Evolutionary conservation across 37 sponge, comb jelly and placozoan species (phyloP).

Genomic region (Spongilla lacustris): DNA sequence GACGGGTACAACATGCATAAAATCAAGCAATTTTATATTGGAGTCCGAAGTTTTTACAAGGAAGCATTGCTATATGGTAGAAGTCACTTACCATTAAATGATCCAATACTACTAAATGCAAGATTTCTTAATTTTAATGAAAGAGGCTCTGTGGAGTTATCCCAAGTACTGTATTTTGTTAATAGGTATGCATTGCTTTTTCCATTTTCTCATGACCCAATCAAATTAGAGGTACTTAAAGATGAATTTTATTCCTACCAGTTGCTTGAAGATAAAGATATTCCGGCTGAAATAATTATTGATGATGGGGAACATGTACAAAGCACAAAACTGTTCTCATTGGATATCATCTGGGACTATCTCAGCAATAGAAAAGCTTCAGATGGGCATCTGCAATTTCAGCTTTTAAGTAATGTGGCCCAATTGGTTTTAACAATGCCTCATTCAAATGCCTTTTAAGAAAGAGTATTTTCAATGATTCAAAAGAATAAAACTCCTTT

Average conservation of each 20-base stretch:
- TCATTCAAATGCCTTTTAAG: constrained; percentile 59
- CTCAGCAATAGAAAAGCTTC: constrained; percentile 22
- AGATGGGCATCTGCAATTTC: constrained; percentile 37
- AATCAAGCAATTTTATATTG: constrained; percentile 20
- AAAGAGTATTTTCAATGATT: constrained; percentile 33
- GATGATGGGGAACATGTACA: constrained; percentile 17
- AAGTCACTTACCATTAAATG: constrained; percentile 22
- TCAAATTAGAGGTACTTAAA: constrained; percentile 16
- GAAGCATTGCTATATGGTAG: constrained; percentile 18
- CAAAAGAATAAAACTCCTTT: constrained; percentile 47
- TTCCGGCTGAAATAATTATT: constrained; percentile 19
- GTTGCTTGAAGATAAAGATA: constrained; percentile 30
- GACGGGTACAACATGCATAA: constrained; percentile 23
- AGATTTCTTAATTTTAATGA: constrained; percentile 13
- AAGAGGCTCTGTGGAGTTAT: not conserved
- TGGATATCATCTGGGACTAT: constrained; percentile 48
- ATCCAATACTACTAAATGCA: constrained; percentile 22
- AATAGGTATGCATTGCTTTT: constrained; percentile 5
- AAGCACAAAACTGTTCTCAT: constrained; percentile 11
- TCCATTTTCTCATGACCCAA: not conserved
- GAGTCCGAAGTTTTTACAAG: constrained; percentile 1
- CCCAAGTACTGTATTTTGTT: constrained; percentile 30
- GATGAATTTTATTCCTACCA: constrained; percentile 44
- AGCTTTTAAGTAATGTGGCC: constrained; percentile 29
- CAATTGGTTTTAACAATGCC: constrained; percentile 37